Evolutionary conservation across 2,113 vertebrate genomes (phyloP), one percentile per base, ranked within the genome.

Genomic region (Rhineura floridana): DNA sequence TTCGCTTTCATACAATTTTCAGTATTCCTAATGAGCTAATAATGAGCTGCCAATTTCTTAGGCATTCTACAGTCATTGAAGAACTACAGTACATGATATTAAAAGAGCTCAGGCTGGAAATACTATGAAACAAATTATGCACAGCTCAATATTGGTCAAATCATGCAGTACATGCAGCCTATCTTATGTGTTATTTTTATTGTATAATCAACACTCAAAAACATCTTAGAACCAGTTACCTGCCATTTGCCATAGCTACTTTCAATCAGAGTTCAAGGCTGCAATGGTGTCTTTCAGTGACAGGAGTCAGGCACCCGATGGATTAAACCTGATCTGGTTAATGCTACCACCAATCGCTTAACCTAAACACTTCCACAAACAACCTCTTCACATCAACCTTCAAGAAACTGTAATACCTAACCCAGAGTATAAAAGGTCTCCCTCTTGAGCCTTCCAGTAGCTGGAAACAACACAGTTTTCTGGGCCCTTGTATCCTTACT

Each of bases 41-140:
- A 80, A 87, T 87, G 73, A 79, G 73, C 44, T 87, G 81, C 36
- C 67, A 79, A 67, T 90, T 90, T 63, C 81, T 55, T 63, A 63
- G 62, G 39, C 8, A 73, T 90, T 73, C n/a, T 75, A 59, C 23
- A 84, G 65, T 73, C 8, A 52, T 42, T 83, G 85, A 72, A 65
- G 67, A 84, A 46, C n/a, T 72, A 46, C 44, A 48, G 17, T 62
- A 82, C 19, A 36, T 77, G 42, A 59, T 46, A 86, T 77, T n/a
- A 59, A 82, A n/a, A 63, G 69, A 48, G 59, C 50, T 75, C 55
- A 48, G 70, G 33, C 30, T 85, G 15, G 55, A 85, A 77, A 86
- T 67, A 67, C 10, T 65, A 67, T 77, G 59, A 78, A 77, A 75
- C 72, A 65, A 83, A 77, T 83, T 67, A 77, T 86, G 59, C 6